A percentile compares a stretch with the other conserved stretches of the same genome.
phyloP scores from a whole-genome alignment of 2,797 vertebrate species.

The Propithecus perrieri region DNA sequence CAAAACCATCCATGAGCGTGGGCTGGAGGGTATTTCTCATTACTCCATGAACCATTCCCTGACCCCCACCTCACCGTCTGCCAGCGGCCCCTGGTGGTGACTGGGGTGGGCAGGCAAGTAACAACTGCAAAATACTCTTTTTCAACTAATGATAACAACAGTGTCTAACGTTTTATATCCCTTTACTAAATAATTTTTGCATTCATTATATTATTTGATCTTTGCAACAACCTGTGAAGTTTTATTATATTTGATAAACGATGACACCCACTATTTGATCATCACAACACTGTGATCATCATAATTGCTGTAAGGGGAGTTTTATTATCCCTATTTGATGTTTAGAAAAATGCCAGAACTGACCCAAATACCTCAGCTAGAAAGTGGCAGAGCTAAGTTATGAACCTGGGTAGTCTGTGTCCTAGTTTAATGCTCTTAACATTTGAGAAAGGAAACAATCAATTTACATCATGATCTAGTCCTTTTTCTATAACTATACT shows the following conservation, averaged over 20 bases:
- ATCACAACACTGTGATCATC: not conserved
- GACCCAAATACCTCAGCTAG: not conserved
- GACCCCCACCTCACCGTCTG: not conserved
- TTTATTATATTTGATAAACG: not conserved
- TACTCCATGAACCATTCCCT: not conserved
- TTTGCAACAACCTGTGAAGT: not conserved
- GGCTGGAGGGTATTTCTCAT: not conserved
- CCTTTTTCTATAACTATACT: not conserved
- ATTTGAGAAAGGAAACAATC: not conserved
- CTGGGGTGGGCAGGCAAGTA: not conserved
- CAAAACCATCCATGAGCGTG: not conserved
- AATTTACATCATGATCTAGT: not conserved
- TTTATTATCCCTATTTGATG: not conserved
- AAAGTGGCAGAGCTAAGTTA: not conserved
- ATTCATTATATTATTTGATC: not conserved
- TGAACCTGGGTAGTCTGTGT: not conserved
- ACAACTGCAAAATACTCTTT: not conserved
- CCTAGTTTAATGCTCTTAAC: not conserved
- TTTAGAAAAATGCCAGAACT: not conserved
- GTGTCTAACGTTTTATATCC: not conserved
- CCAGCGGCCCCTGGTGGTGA: not conserved
- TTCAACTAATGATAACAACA: not conserved
- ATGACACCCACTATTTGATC: not conserved
- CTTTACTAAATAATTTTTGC: conserved; percentile 23
- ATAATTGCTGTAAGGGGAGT: not conserved